Evolutionary conservation across 2,888 invertebrate species (phyloP).

Genomic region (Platycheirus albimanus): DNA sequence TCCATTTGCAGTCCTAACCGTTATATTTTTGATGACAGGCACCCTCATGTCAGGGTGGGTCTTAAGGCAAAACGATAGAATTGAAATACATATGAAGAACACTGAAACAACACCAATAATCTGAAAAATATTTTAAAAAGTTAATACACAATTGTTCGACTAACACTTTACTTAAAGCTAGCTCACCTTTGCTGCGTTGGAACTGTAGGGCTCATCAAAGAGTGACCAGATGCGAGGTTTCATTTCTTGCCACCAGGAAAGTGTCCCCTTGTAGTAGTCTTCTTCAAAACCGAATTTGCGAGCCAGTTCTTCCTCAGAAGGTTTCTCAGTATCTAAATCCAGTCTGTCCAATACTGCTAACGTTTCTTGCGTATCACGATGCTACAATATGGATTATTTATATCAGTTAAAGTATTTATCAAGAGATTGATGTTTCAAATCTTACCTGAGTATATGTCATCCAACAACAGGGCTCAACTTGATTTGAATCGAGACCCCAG

Average conservation of each 20-base stretch:
- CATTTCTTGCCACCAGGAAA: slow-evolving; percentile 98
- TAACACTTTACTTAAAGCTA: neutral
- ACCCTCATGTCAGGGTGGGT: slow-evolving; percentile 99
- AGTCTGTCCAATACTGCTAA: slow-evolving; percentile 97
- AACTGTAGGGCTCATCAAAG: slow-evolving; percentile 99
- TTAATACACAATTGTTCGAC: neutral
- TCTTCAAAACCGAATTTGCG: slow-evolving; percentile 98
- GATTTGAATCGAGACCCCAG: slow-evolving; percentile 99
- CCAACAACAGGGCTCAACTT: slow-evolving; percentile 99
- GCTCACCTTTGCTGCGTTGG: slow-evolving; percentile 95
- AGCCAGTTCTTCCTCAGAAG: slow-evolving; percentile 98
- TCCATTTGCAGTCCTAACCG: slow-evolving; percentile 89
- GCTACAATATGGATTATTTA: slow-evolving; percentile 84
- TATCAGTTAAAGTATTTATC: neutral
- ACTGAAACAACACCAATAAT: slow-evolving; percentile 99
- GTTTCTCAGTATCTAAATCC: slow-evolving; percentile 98
- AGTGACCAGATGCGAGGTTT: slow-evolving; percentile 99
- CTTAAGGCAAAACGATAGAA: slow-evolving; percentile 99
- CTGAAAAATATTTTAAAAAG: slow-evolving; percentile 85
- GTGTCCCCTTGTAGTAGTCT: slow-evolving; percentile 94
- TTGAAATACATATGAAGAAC: slow-evolving; percentile 99
- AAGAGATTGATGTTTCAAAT: neutral
- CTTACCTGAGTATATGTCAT: slow-evolving; percentile 98
- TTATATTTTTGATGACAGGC: slow-evolving; percentile 92
- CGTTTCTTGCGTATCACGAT: slow-evolving; percentile 99